Evolutionary conservation across 2,113 vertebrate species (phyloP).

Genomic region (Bubo scandiacus): DNA sequence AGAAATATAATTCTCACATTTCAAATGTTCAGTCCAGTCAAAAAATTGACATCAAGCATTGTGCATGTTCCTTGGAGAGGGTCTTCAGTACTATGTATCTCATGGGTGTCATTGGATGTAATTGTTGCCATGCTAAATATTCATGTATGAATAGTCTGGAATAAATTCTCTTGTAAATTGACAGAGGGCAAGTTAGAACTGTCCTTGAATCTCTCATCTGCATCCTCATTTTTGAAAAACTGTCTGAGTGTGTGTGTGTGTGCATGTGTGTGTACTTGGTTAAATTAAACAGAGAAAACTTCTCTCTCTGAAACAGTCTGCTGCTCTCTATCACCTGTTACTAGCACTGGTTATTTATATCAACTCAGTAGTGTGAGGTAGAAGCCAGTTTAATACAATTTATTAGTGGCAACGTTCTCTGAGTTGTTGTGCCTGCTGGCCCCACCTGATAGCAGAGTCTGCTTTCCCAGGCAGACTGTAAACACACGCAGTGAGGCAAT

Average conservation of each 20-base stretch:
- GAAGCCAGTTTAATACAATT: neutral
- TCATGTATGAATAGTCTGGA: slow-evolving; percentile 73
- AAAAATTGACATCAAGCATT: neutral
- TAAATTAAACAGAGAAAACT: slow-evolving; percentile 34
- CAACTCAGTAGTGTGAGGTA: neutral
- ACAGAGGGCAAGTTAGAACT: slow-evolving; percentile 76
- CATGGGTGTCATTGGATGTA: slow-evolving; percentile 71
- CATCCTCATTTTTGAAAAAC: slow-evolving; percentile 71
- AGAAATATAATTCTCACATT: slow-evolving; percentile 13
- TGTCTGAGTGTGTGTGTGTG: slow-evolving; percentile 15
- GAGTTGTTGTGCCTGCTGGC: neutral
- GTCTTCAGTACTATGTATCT: slow-evolving; percentile 37
- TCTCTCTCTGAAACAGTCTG: neutral
- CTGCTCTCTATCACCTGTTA: neutral
- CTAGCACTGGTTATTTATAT: neutral
- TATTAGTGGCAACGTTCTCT: neutral
- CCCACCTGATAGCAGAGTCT: neutral
- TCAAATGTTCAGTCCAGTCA: slow-evolving; percentile 26
- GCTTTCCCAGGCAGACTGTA: neutral
- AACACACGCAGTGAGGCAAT: fast-evolving
- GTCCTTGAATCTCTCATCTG: slow-evolving; percentile 76
- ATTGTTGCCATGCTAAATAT: slow-evolving; percentile 77
- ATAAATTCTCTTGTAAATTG: slow-evolving; percentile 74
- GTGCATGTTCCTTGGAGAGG: slow-evolving; percentile 37
- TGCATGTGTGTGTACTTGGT: neutral